phyloP scores from a whole-genome alignment of 2,888 invertebrate genomes.

The Volucella inflata region DNA sequence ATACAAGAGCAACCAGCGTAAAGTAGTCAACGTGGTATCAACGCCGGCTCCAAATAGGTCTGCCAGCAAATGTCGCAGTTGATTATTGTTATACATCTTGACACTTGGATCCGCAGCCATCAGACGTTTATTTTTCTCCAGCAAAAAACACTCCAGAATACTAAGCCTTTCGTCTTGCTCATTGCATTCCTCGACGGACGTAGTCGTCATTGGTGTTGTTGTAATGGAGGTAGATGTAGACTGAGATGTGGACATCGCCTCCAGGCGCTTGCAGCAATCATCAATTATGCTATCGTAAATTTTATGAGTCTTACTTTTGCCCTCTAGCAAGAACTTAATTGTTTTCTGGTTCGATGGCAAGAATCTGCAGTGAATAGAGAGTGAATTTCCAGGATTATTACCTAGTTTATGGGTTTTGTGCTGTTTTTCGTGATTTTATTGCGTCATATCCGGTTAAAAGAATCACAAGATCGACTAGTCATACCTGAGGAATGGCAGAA shows the following conservation, averaged over 20 bases:
- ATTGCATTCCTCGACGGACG: conserved; percentile 81
- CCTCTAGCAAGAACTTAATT: conserved; percentile 88
- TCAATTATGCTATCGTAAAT: conserved; percentile 89
- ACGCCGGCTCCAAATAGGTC: conserved; percentile 94
- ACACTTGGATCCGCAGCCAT: conserved; percentile 82
- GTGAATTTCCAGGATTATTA: conserved; percentile 29
- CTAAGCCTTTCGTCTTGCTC: conserved; percentile 77
- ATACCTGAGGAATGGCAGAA: conserved; percentile 91
- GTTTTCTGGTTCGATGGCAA: conserved; percentile 86
- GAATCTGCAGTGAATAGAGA: conserved; percentile 76
- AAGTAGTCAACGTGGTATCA: conserved; percentile 91
- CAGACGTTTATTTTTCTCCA: conserved; percentile 85
- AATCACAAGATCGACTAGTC: conserved; percentile 1
- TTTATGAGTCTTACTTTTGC: conserved; percentile 89
- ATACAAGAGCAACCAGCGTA: conserved; percentile 92
- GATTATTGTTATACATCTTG: conserved; percentile 87
- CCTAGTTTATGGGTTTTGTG: conserved; percentile 41
- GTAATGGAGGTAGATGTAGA: too few relatives aligned
- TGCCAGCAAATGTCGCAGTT: conserved; percentile 90
- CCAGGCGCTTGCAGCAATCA: conserved; percentile 83
- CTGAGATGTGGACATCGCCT: background rate
- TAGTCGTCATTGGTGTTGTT: background rate
- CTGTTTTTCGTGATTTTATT: conserved; percentile 52
- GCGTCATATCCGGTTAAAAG: conserved; percentile 54
- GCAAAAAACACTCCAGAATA: conserved; percentile 88